Base-by-base conservation (phyloP, 2,888 invertebrate species). In the Pterobdella sp. region DNA sequence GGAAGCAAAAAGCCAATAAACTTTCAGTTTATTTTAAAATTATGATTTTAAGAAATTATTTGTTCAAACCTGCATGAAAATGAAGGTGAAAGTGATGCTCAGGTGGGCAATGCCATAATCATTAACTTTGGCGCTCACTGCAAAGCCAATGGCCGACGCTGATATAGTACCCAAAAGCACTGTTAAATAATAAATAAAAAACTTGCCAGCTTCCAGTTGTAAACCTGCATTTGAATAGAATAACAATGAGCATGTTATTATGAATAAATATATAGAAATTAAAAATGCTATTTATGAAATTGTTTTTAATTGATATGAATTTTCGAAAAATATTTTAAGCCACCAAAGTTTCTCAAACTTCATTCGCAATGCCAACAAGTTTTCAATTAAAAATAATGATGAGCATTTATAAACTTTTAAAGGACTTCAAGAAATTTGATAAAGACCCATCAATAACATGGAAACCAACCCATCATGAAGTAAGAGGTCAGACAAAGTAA, bases 71-170 rank as follows among this genome's bases (percentile, higher is more conserved):
- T 81, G 80, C 79, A 80, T 80, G 73, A 80, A 74, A 22, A 80
- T 78, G 72, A 77, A 79, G 35, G 71, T 64, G 18, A 80, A 74
- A 7, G 79, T 75, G 1, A 77, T 75, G 31, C 77, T 52, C 7
- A 80, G 56, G 68, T 79, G 79, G 31, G 79, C 80, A 4, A 80
- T 73, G 31, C 76, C 76, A 66, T 77, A 77, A n/a, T 73, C 66
- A 1, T 70, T 42, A 35, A 70, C 56, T 3, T 71, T 60, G 1
- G 77, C 75, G 42, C 77, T 76, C 77, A 83, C 76, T 73, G 79
- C 76, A 77, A 83, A 84, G 34, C 82, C 81, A 4, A 84, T 71
- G n/a, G 80, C 77, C 0, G 81, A 80, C 3, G 82, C 82, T 18
- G 82, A 76, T 72, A 81, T 64, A 1, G 83, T 80, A 4, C 81